Base-by-base conservation (phyloP, 1,140 invertebrate species). In the Drosophila sturtevanti region DNA sequence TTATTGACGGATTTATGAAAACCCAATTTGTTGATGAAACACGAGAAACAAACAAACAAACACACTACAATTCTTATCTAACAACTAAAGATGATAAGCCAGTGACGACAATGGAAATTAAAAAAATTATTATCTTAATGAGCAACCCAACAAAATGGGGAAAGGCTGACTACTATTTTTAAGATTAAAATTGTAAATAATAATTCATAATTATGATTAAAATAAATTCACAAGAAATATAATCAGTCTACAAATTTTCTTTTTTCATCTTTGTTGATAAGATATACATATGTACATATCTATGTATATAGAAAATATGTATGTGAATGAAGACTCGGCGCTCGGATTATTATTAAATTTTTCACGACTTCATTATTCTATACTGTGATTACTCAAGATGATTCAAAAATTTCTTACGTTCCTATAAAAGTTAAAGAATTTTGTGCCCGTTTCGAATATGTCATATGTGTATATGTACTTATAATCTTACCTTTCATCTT, bases 401-500 rank as follows among this genome's bases (percentile, higher is more conserved):
- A n/a, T n/a, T n/a, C n/a, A n/a, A n/a, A n/a, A n/a, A n/a, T n/a
- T n/a, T n/a, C n/a, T n/a, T n/a, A n/a, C n/a, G n/a, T n/a, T n/a
- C n/a, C n/a, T n/a, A n/a, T n/a, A n/a, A n/a, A n/a, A n/a, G n/a
- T n/a, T n/a, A n/a, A n/a, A n/a, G n/a, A n/a, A n/a, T n/a, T n/a
- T n/a, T n/a, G n/a, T n/a, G n/a, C n/a, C n/a, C n/a, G n/a, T n/a
- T n/a, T n/a, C n/a, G n/a, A n/a, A n/a, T n/a, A n/a, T n/a, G n/a
- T n/a, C n/a, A n/a, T n/a, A n/a, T n/a, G n/a, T n/a, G 24, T 24
- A 24, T 4, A 24, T 24, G 4, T 24, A 9, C 16, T 18, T 44
- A n/a, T 7, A 44, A 16, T 9, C 94, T 94, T 92, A 96, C 95
- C 94, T 93, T 92, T 95, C 93, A 90, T 97, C 95, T 66, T 95